A percentile compares a stretch with the other conserved stretches of the same genome.
Evolutionary conservation across 2,113 vertebrate species (phyloP).

Genomic region (Azemiops feae): DNA sequence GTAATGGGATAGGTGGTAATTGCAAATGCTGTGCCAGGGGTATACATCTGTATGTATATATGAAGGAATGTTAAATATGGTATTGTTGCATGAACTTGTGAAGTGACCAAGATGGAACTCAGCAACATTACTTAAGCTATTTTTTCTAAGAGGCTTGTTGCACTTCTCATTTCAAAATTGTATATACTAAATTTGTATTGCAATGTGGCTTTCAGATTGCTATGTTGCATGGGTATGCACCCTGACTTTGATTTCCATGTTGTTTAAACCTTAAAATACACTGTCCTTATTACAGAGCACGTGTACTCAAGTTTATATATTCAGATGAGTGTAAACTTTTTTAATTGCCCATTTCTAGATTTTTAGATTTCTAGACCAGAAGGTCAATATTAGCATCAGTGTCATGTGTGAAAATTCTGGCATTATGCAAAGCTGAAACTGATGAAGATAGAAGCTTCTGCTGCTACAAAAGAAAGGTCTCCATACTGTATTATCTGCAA

Average conservation of each 20-base stretch:
- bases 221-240: constrained; percentile 31
- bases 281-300: constrained; percentile 21
- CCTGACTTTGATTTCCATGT: constrained; percentile 24
- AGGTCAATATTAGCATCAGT: neutral
- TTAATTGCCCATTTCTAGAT: neutral
- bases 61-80: constrained; percentile 62
- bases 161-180: constrained; percentile 19
- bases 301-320: constrained; percentile 1
- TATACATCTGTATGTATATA: constrained; percentile 53
- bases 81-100: constrained; percentile 31
- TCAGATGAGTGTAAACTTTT: neutral
- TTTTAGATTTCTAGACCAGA: neutral
- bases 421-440: neutral
- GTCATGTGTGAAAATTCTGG: neutral
- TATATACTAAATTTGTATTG: constrained; percentile 24
- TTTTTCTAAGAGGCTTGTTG: neutral
- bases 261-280: constrained; percentile 15
- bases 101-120: constrained; percentile 16
- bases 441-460: neutral
- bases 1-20: constrained; percentile 18
- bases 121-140: neutral
- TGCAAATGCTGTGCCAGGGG: constrained; percentile 52
- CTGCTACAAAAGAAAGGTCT: neutral
- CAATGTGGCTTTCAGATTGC: constrained; percentile 21
- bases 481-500: neutral